These are phyloP conservation scores for Apistogramma diplotaenia DNA, from an alignment of 2,113 vertebrate genomes.

Conservation along the genomic window DNA sequence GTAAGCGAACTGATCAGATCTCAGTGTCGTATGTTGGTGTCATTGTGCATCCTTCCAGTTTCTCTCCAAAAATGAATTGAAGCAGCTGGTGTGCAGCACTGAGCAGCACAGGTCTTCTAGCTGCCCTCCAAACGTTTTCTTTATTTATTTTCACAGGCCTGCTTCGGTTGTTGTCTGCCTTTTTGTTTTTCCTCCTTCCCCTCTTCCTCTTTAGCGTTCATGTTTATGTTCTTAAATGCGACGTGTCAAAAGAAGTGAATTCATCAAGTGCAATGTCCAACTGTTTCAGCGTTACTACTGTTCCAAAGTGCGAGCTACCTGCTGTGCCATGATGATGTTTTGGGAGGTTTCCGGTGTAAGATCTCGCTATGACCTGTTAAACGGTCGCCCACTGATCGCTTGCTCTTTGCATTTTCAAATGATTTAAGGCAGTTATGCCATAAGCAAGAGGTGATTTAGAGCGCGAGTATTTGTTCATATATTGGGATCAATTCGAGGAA, in stretches of 20 bases:
- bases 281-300: constrained; percentile 30
- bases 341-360: neutral
- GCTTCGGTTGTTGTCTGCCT: neutral
- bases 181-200: neutral
- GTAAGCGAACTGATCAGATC: constrained; percentile 21
- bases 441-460: neutral
- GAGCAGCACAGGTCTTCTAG: constrained; percentile 41
- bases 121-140: neutral
- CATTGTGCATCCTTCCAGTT: constrained; percentile 20
- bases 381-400: neutral
- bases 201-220: neutral
- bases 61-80: constrained; percentile 4
- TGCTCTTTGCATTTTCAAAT: neutral
- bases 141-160: constrained; percentile 45
- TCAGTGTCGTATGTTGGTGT: constrained; percentile 40
- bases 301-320: constrained; percentile 70
- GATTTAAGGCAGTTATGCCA: neutral
- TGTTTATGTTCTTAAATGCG: neutral
- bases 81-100: constrained; percentile 27
- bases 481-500: neutral
- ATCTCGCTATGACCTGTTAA: neutral
- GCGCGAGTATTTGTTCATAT: neutral
- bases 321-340: constrained; percentile 63
- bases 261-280: constrained; percentile 56
- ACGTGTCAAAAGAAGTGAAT: constrained; percentile 66